These are phyloP conservation scores for Drosophila differens DNA, from an alignment of 2,888 invertebrate species.

Conservation along the genomic window DNA sequence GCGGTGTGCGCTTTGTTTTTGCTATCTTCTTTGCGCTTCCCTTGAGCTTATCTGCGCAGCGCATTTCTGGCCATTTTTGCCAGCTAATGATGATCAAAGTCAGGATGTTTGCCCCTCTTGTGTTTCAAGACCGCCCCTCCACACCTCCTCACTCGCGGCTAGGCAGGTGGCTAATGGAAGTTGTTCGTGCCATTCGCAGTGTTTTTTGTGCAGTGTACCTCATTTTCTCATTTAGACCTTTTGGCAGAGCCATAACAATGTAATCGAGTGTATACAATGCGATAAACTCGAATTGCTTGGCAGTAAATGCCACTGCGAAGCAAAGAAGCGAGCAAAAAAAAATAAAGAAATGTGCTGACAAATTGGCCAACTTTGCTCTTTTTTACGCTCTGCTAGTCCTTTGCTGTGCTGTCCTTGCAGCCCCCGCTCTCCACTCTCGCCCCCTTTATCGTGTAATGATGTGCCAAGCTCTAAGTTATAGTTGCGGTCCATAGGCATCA, in stretches of 20 bases:
- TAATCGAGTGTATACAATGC: conserved; percentile 72
- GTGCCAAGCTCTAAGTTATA: conserved; percentile 69
- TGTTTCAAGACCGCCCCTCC: background rate
- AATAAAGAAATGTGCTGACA: conserved; percentile 46
- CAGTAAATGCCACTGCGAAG: conserved; percentile 49
- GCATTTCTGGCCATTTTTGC: conserved; percentile 62
- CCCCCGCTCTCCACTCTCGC: background rate
- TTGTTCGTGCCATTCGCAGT: conserved; percentile 3
- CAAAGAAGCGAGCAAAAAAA: conserved; percentile 1
- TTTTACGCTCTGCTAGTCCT: conserved; percentile 24
- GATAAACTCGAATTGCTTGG: conserved; percentile 69
- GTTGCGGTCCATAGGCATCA: conserved; percentile 52
- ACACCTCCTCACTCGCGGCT: background rate
- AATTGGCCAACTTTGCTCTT: conserved; percentile 63
- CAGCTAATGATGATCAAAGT: conserved; percentile 75
- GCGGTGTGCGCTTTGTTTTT: conserved; percentile 25
- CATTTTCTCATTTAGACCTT: conserved; percentile 46
- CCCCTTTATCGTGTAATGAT: conserved; percentile 24
- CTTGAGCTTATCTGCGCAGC: conserved; percentile 54
- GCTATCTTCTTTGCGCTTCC: conserved; percentile 14
- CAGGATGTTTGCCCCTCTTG: conserved; percentile 32
- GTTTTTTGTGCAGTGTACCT: conserved; percentile 1
- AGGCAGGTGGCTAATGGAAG: conserved; percentile 28
- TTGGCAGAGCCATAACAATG: conserved; percentile 64
- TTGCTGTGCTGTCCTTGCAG: conserved; percentile 6